Evolutionary conservation across 2,888 invertebrate species (phyloP), one percentile per base, ranked within the genome.

Genomic region (Fragum fragum): DNA sequence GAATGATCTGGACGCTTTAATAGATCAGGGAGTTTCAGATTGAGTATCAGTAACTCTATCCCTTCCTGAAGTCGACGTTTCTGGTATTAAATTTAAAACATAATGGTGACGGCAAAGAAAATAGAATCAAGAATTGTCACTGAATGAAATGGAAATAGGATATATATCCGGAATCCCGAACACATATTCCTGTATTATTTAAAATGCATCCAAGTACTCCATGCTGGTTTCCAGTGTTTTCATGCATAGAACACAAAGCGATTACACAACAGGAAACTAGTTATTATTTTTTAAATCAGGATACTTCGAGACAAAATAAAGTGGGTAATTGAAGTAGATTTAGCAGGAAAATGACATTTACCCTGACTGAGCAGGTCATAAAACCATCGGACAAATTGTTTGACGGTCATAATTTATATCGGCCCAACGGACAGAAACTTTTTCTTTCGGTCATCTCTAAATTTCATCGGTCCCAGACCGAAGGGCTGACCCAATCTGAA

Each of bases 341-440:
- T 9, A 47, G n/a, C 47, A 47, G n/a, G n/a, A 47, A 18, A 47
- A 18, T 14, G 47, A 47, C 5, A 47, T 47, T 47, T 47, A 47
- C 47, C 14, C 2, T 18, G 47, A 47, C 47, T 47, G 47, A 47
- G 18, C 47, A 47, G 14, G 47, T n/a, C 47, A 47, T 47, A 47
- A 47, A 47, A 47, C 47, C 16, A 47, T 47, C 47, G 18, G 47
- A 47, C 47, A 47, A 47, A 18, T 47, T 47, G 47, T 47, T 16
- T 47, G 47, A 47, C 47, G n/a, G 47, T n/a, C 47, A 47, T 47
- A 47, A 47, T 47, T 47, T 47, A 47, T 47, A 47, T 47, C 47
- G n/a, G 47, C 47, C 47, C 47, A 16, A 47, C 47, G 47, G 47
- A 47, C 47, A 47, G 47, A 47, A 47, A 47, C 47, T 47, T 47